Conservation (phyloP, 2,888 invertebrate species). For the Erebia epiphron region DNA sequence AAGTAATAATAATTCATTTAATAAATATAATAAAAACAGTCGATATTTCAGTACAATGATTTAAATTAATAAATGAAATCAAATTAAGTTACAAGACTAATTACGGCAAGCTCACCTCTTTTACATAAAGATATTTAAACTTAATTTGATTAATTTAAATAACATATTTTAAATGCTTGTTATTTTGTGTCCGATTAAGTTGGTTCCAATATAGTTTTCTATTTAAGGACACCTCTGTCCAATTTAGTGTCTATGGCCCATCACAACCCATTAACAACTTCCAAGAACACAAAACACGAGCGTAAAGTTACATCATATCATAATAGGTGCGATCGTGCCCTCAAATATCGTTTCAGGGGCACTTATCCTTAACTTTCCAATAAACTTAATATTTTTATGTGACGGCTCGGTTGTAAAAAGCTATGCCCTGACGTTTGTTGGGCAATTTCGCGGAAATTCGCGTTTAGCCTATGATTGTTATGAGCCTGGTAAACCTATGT, state of each 20-base stretch:
- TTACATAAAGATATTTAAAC: no score
- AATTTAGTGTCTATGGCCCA: conserved; percentile 21
- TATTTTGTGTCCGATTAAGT: not conserved
- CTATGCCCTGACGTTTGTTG: conserved; percentile 57
- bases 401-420: conserved; percentile 60
- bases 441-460: conserved; percentile 57
- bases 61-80: no score
- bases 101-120: no score
- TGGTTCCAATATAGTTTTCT: not conserved
- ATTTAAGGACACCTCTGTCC: not conserved
- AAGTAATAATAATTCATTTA: no score
- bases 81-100: no score
- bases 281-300: conserved; percentile 48
- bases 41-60: no score
- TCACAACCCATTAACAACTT: conserved; percentile 45
- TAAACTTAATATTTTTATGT: conserved; percentile 75
- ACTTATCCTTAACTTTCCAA: conserved; percentile 63
- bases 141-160: no score
- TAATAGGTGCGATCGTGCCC: conserved; percentile 53
- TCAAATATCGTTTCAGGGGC: conserved; percentile 49
- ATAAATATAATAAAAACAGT: no score
- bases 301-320: conserved; percentile 44
- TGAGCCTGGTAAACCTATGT: conserved; percentile 42
- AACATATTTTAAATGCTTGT: no score
- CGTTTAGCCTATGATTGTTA: conserved; percentile 56